Conservation (phyloP, 2,888 invertebrate species). For the Ochropacha duplaris region DNA sequence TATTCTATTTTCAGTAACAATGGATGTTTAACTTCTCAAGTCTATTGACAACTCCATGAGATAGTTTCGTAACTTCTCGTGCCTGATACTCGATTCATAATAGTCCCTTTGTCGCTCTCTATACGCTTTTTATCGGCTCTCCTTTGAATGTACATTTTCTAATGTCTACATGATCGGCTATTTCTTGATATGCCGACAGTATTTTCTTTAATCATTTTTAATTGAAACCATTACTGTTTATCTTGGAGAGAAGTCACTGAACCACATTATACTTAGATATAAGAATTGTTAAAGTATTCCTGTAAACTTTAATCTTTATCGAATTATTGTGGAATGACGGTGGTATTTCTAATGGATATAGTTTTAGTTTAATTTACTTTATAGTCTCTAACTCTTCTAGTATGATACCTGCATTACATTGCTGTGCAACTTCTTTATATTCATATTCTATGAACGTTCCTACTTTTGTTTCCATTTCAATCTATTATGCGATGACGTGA, state of each 20-base stretch:
- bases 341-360: background rate
- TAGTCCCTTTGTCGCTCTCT: constrained; percentile 7
- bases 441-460: constrained; percentile 23
- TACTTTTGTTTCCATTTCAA: constrained; percentile 32
- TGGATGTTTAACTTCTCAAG: background rate
- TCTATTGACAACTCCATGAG: constrained; percentile 2
- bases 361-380: background rate
- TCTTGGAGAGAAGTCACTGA: background rate
- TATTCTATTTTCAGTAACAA: background rate
- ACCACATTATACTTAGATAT: background rate
- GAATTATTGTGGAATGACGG: background rate
- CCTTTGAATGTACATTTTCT: constrained; percentile 3
- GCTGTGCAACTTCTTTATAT: constrained; percentile 3
- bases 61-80: background rate
- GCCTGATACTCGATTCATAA: constrained; percentile 6
- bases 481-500: constrained; percentile 44
- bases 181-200: background rate
- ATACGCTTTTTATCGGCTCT: constrained; percentile 4
- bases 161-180: background rate
- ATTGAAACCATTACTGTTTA: constrained; percentile 1
- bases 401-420: background rate
- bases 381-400: background rate
- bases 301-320: constrained; percentile 3
- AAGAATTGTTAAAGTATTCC: constrained; percentile 3
- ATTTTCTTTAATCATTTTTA: constrained; percentile 1